Base-by-base conservation (phyloP, 2,888 invertebrate species). In the Brachyptera putata region DNA sequence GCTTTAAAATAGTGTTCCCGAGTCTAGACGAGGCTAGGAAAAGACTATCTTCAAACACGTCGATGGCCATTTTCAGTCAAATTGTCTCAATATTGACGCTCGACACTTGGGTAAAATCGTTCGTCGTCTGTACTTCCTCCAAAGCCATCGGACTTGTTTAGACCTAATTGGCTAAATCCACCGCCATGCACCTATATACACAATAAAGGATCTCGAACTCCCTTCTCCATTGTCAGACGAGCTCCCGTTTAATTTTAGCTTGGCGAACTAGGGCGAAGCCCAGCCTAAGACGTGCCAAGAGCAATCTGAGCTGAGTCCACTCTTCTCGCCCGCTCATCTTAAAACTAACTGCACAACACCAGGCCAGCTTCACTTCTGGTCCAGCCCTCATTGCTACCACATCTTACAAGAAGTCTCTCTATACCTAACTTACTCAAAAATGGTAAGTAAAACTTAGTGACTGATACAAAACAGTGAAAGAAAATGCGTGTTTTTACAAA, bases 361-460 rank as follows among this genome's bases (percentile, higher is more conserved):
- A n/a, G 11, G 14, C 18, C n/a, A 56, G 82, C 83, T 83, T 84
- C 86, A 87, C 85, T 87, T 84, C 85, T 86, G 84, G 84, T 85
- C 83, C 79, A 82, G 80, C 77, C 83, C 82, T 81, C 84, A 82
- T 82, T 83, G 84, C 83, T 84, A 83, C 82, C 83, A 83, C 84
- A 82, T 53, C 53, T 25, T n/a, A 25, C 48, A 46, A 53, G 59
- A 39, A 59, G 59, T 59, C 59, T 39, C 78, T 80, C 77, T 79
- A 79, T 79, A 80, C 77, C 80, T n/a, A 72, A 78, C 81, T 81
- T 79, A 81, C 77, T 79, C 81, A 80, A 83, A 81, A 82, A 83
- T 84, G 83, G 83, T 84, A 83, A 83, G 83, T 79, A 61, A 48
- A 62, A 58, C 30, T 30, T 30, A 7, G 11, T 30, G 30, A 30